Percentiles rank a stretch among this genome's conserved stretches.
Conservation (phyloP, 2,113 vertebrate species). For the Agapornis roseicollis region DNA sequence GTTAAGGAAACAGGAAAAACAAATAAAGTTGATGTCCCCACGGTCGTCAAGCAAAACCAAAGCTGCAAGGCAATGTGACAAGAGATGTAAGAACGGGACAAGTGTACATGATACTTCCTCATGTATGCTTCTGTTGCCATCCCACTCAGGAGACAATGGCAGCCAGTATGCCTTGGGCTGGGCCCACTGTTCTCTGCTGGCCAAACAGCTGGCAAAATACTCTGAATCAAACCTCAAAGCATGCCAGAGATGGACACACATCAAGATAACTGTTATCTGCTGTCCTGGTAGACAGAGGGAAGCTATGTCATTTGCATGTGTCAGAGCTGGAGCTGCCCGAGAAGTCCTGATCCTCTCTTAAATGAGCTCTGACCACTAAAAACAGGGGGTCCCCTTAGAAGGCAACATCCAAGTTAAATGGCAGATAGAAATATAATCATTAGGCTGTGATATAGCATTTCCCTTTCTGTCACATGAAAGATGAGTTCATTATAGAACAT, state of each 20-base stretch:
- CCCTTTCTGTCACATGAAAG: constrained; percentile 32
- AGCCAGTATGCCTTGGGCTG: not conserved
- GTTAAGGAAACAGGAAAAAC: not conserved
- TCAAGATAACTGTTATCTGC: not conserved
- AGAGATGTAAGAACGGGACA: not conserved
- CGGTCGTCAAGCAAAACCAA: not conserved
- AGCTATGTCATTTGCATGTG: not conserved
- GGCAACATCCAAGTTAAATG: not conserved
- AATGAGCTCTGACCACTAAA: not conserved
- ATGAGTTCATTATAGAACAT: constrained; percentile 67
- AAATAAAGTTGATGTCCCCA: not conserved
- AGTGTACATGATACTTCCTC: not conserved
- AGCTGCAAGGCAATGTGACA: not conserved
- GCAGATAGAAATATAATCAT: not conserved
- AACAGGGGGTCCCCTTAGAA: not conserved
- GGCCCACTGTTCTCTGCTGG: not conserved
- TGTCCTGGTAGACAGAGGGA: not conserved
- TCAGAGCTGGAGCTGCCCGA: not conserved
- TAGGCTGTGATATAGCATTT: not conserved
- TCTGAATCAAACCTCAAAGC: not conserved
- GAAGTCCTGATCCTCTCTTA: not conserved
- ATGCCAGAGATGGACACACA: not conserved
- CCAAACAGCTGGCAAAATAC: not conserved
- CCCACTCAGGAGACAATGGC: not conserved
- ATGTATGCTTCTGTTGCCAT: rapidly evolving